A percentile compares a stretch with the other conserved stretches of the same genome.
Conservation (phyloP, 2,888 invertebrate genomes). For the Gerris lacustris region DNA sequence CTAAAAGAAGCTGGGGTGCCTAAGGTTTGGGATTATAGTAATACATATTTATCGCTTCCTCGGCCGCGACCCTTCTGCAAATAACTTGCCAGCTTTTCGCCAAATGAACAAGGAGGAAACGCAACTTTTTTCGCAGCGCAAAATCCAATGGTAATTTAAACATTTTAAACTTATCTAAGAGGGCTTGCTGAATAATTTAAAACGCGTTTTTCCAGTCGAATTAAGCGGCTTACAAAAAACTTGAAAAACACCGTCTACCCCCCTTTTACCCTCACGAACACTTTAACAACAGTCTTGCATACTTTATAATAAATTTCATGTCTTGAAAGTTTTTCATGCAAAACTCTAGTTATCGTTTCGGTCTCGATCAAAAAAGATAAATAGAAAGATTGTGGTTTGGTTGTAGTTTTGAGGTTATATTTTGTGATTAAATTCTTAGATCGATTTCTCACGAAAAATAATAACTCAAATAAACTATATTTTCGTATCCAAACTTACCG, state of each 20-base stretch:
- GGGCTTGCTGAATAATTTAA: not conserved
- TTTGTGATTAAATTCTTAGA: too few relatives aligned
- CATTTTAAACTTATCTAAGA: conserved; percentile 3
- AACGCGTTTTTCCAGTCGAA: conserved; percentile 1
- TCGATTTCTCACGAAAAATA: too few relatives aligned
- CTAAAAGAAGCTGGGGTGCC: not conserved
- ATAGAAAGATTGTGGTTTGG: too few relatives aligned
- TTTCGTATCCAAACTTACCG: too few relatives aligned
- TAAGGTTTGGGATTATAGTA: not conserved
- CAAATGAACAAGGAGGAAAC: not conserved
- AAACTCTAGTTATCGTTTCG: too few relatives aligned
- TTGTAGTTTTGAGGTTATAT: too few relatives aligned
- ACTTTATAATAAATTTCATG: not conserved
- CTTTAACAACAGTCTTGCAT: not conserved
- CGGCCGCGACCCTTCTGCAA: not conserved
- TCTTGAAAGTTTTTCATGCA: too few relatives aligned
- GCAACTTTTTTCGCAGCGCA: not conserved
- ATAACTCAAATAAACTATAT: too few relatives aligned
- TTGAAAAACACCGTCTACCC: not conserved
- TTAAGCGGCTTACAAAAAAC: conserved; percentile 1
- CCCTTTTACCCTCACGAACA: not conserved
- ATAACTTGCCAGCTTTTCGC: not conserved
- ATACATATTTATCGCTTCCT: conserved; percentile 1
- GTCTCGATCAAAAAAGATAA: too few relatives aligned
- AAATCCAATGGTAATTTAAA: not conserved